phyloP scores from a whole-genome alignment of 1,140 invertebrate genomes.

The Colletes latitarsis region DNA sequence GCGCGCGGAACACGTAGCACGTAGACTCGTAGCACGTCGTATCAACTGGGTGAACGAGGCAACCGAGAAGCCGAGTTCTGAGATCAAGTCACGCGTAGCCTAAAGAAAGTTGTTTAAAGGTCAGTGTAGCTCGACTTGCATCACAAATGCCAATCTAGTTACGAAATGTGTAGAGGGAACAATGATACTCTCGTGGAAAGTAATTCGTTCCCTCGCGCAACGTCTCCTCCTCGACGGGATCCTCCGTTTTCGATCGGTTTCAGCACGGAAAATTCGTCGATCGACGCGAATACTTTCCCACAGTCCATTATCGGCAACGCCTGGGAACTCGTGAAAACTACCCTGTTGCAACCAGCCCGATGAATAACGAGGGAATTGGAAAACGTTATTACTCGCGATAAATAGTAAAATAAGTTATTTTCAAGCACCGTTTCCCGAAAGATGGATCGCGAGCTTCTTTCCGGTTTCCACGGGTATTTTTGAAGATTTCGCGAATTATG shows the following conservation, averaged over 20 bases:
- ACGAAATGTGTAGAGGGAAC: constrained; percentile 70
- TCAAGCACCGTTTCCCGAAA: too few species aligned
- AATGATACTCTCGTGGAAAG: constrained; percentile 65
- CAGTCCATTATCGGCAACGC: neutral
- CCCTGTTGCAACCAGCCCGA: too few species aligned
- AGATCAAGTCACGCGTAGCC: constrained; percentile 71
- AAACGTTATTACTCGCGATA: too few species aligned
- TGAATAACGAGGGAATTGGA: too few species aligned
- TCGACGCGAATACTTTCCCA: neutral
- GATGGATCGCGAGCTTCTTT: too few species aligned
- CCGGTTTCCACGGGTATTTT: neutral
- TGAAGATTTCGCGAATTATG: constrained; percentile 40
- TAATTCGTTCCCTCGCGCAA: constrained; percentile 31
- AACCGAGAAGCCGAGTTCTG: constrained; percentile 64
- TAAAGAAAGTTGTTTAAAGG: constrained; percentile 75
- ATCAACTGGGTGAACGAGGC: constrained; percentile 56
- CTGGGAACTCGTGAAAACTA: neutral
- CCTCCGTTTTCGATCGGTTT: neutral
- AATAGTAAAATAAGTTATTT: too few species aligned
- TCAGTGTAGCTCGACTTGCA: constrained; percentile 71
- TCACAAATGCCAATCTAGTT: constrained; percentile 75
- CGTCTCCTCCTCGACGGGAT: neutral
- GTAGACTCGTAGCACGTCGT: constrained; percentile 20
- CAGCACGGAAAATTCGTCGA: neutral
- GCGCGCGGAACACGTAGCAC: constrained; percentile 25